Evolutionary conservation across 2,113 vertebrate genomes (phyloP), one percentile per base, ranked within the genome.

Genomic region (Diglossa brunneiventris): DNA sequence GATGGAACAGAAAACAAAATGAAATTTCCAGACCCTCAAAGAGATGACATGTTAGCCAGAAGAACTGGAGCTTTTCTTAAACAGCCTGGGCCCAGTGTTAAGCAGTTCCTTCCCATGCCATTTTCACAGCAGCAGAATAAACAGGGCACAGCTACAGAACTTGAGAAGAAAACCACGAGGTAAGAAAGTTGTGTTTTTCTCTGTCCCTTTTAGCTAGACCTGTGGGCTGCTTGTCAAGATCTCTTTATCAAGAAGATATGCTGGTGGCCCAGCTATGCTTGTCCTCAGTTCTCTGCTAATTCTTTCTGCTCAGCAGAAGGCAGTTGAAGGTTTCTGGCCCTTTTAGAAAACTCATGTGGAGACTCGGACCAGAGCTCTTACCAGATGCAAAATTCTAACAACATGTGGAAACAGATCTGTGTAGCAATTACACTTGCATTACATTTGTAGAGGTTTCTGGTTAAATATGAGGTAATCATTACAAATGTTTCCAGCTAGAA

Each of bases 91-190:
- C 76, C 75, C 69, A 96, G 66, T 61, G 80, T 96, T 85, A 97
- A 97, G 66, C 97, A 95, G 89, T 98, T 98, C 89, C 98, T 98
- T 92, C 98, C 97, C 13, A 95, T 98, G 73, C 97, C 98, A 44
- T 96, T 97, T 94, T 94, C 98, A 93, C 96, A 98, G 82, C 96
- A 97, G 61, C 91, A 92, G 66, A 92, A 88, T 82, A 80, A 64
- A 28, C 95, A 96, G 67, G 96, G 96, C 59, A 83, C 96, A 87
- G 78, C 89, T 92, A 92, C 92, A 87, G 86, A 92, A 13, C 87
- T 78, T 91, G 96, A 80, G 88, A 98, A 96, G 88, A 96, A 64
- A 93, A 77, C 28, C 21, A 90, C 17, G 49, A 98, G 97, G 97
- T 98, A 97, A 79, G 97, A 59, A 88, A 91, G 64, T 44, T 76